Percentiles rank a stretch among this genome's conserved stretches.
Conservation (phyloP, 2,113 vertebrate genomes). For the Hyla sarda region DNA sequence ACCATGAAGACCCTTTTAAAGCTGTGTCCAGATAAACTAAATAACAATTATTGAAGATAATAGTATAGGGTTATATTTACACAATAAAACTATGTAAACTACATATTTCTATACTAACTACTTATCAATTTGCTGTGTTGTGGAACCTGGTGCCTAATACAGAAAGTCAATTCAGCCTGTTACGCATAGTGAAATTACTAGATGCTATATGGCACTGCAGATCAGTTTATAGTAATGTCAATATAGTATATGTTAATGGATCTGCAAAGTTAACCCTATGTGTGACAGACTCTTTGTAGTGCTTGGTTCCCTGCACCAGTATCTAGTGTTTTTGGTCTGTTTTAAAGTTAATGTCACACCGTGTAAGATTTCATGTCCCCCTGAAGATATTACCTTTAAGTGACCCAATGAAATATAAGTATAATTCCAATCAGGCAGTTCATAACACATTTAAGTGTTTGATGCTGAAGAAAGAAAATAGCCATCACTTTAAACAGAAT, state of each 20-base stretch:
- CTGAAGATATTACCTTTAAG: neutral
- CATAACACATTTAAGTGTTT: neutral
- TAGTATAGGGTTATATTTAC: neutral
- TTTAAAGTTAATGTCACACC: neutral
- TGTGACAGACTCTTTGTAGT: neutral
- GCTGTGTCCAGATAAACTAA: neutral
- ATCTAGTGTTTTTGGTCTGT: neutral
- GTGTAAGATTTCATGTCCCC: neutral
- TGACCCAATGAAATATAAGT: neutral
- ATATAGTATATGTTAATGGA: slow-evolving; percentile 10
- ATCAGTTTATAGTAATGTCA: slow-evolving; percentile 27
- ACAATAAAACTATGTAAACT: neutral
- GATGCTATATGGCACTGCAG: slow-evolving; percentile 27
- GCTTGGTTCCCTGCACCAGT: neutral
- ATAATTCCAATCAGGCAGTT: neutral
- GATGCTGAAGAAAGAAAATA: neutral
- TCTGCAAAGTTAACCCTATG: slow-evolving; percentile 6
- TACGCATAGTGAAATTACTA: slow-evolving; percentile 22
- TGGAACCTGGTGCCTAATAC: neutral
- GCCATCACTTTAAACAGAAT: slow-evolving; percentile 10
- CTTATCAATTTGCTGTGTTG: slow-evolving; percentile 2
- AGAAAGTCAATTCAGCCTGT: slow-evolving; percentile 22
- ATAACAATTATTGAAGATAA: no score
- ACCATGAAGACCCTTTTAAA: neutral
- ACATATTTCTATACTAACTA: neutral